A percentile compares a stretch with the other conserved stretches of the same genome.
phyloP scores from a whole-genome alignment of 1,140 invertebrate species.

The Drosophila kepulauana region DNA sequence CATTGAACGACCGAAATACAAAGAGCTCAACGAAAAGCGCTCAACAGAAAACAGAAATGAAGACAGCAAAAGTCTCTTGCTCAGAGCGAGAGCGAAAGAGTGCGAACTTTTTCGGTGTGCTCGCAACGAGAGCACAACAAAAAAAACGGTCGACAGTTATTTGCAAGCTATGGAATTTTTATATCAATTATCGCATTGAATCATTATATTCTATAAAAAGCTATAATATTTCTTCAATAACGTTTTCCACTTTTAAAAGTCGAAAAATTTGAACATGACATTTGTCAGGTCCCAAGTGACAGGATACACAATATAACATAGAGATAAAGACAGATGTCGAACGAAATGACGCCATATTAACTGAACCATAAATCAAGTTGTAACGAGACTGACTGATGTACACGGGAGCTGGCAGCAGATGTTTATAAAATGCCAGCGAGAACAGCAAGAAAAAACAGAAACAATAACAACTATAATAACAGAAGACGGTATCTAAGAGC shows the following conservation, averaged over 20 bases:
- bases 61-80: no score
- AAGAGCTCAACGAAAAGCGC: no score
- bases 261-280: slow-evolving; percentile 80
- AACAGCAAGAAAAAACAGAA: slow-evolving; percentile 60
- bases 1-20: no score
- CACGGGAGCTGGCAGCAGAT: slow-evolving; percentile 60
- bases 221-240: no score
- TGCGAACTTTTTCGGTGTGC: no score
- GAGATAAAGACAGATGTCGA: slow-evolving; percentile 5
- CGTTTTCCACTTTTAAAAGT: slow-evolving; percentile 58
- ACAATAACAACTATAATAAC: slow-evolving; percentile 25
- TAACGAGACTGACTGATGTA: slow-evolving; percentile 72
- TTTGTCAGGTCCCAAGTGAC: slow-evolving; percentile 65
- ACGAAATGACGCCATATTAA: slow-evolving; percentile 67
- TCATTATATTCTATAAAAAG: no score
- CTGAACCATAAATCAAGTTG: slow-evolving; percentile 82
- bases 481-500: neutral
- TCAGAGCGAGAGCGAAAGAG: no score
- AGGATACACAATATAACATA: slow-evolving; percentile 5
- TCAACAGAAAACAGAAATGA: no score
- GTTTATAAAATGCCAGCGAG: slow-evolving; percentile 74
- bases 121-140: no score
- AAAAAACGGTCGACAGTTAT: no score
- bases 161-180: no score
- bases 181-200: no score